Base-by-base conservation (phyloP, 23 tunicate species). In the Phallusia fumigata region DNA sequence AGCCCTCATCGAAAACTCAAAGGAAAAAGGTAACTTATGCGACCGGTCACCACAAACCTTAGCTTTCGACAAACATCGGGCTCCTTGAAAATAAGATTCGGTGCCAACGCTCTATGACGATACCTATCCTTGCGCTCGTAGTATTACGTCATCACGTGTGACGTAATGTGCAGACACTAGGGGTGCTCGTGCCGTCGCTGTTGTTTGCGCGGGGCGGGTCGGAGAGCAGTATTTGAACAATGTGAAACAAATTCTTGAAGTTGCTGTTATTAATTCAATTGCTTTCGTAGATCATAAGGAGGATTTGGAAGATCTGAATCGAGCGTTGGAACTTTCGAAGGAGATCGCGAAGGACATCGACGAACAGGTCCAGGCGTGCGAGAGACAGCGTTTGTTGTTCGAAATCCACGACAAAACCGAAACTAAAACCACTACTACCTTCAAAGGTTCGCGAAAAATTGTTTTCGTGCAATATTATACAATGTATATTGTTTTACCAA, bases 281-380 rank as follows among this genome's bases (percentile, higher is more conserved):
- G n/a, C 5, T 35, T 65, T 24, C 51, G 30, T 78, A 93, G 98
- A 85, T 30, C 98, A 93, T 84, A 85, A 79, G 69, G 84, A 81
- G 26, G 98, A 93, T 78, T 40, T 45, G 31, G 86, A 76, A 13
- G 52, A 88, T 40, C 51, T 93, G 72, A 86, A 93, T 6, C 64
- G 53, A 30, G 93, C 98, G 12, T 74, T 93, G 81, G 90, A 81
- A 49, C 53, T 88, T 58, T 80, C 86, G 33, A 85, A 83, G 30
- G 87, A 93, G 33, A 84, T 93, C 12, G 91, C 91, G 44, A 93
- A 88, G 75, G 91, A 85, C 75, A 92, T 93, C 36, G 98, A 93
- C 65, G 91, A 93, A 30, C 98, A 88, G 72, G 98, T 93, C 50
- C 86, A 84, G 73, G 86, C 78, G 73, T 83, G 79, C 40, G 98